A percentile compares a stretch with the other conserved stretches of the same genome.
Conservation (phyloP, 2,113 vertebrate species). For the Poeciliopsis prolifica region DNA sequence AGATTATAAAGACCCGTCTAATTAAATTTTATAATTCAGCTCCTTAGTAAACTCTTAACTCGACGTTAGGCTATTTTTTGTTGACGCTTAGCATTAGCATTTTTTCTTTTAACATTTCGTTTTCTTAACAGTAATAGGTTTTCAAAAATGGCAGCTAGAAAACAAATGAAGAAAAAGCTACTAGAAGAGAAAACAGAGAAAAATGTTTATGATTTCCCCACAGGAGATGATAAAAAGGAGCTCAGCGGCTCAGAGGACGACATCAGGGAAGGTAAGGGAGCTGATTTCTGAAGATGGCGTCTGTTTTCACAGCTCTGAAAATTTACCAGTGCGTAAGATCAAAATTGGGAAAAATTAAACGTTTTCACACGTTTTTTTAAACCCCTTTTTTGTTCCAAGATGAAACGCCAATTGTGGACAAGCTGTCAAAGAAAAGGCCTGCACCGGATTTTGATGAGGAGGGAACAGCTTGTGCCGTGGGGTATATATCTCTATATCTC, state of each 20-base stretch:
- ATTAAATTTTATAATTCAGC: neutral
- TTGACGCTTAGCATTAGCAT: neutral
- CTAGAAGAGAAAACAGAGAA: slow-evolving; percentile 34
- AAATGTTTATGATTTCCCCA: slow-evolving; percentile 63
- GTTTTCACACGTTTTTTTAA: neutral
- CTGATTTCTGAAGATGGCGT: neutral
- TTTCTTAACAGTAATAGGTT: neutral
- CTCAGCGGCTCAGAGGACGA: slow-evolving; percentile 73
- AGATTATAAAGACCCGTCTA: neutral
- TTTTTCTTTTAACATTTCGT: neutral
- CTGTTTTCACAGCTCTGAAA: neutral
- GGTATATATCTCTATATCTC: slow-evolving; percentile 19
- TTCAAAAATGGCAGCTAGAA: slow-evolving; percentile 66
- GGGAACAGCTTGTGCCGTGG: slow-evolving; percentile 3
- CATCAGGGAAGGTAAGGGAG: slow-evolving; percentile 39
- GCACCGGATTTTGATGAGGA: slow-evolving; percentile 55
- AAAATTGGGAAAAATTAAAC: neutral
- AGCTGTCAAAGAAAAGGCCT: slow-evolving; percentile 66
- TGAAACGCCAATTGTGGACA: slow-evolving; percentile 63
- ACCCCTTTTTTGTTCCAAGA: slow-evolving; percentile 1
- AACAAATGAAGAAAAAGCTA: slow-evolving; percentile 60
- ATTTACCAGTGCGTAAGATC: neutral
- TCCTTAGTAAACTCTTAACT: neutral
- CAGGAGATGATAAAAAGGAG: slow-evolving; percentile 61
- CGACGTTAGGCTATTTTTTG: no score